A percentile compares a stretch with the other conserved stretches of the same genome.
phyloP scores from a whole-genome alignment of 2,797 vertebrate genomes.

The Pipistrellus nathusii region DNA sequence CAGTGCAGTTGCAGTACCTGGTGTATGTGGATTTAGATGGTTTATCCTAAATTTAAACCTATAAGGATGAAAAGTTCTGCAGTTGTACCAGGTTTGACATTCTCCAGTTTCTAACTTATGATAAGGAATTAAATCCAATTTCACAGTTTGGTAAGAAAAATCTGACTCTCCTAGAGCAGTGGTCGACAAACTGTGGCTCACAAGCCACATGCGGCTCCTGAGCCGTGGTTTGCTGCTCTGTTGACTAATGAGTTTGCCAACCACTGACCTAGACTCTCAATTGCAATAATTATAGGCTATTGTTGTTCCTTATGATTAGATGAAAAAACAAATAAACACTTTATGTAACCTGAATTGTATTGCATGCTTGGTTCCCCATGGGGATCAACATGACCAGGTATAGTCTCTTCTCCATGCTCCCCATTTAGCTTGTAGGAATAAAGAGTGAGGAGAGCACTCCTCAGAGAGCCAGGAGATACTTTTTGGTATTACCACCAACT shows the following conservation, averaged over 20 bases:
- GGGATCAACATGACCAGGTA: neutral
- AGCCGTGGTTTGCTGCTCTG: no score
- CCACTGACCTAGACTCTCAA: no score
- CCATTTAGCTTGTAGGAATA: neutral
- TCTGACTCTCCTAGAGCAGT: neutral
- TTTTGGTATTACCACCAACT: neutral
- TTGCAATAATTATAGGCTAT: no score
- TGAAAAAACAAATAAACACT: neutral
- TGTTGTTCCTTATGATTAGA: no score
- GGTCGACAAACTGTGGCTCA: no score
- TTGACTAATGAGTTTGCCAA: no score
- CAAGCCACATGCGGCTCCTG: no score
- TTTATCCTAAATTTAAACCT: neutral
- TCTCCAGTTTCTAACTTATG: neutral
- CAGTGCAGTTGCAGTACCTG: neutral
- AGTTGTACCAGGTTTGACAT: neutral
- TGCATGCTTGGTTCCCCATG: neutral
- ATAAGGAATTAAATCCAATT: neutral
- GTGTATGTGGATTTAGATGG: neutral
- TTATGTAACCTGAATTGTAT: neutral
- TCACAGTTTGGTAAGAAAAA: neutral
- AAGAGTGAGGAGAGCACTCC: neutral
- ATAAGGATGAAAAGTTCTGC: neutral
- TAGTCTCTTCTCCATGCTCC: neutral
- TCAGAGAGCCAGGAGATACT: neutral